A percentile compares a stretch with the other conserved stretches of the same genome.
phyloP scores from a whole-genome alignment of 2,888 invertebrate species.

The Pinctada fucata region DNA sequence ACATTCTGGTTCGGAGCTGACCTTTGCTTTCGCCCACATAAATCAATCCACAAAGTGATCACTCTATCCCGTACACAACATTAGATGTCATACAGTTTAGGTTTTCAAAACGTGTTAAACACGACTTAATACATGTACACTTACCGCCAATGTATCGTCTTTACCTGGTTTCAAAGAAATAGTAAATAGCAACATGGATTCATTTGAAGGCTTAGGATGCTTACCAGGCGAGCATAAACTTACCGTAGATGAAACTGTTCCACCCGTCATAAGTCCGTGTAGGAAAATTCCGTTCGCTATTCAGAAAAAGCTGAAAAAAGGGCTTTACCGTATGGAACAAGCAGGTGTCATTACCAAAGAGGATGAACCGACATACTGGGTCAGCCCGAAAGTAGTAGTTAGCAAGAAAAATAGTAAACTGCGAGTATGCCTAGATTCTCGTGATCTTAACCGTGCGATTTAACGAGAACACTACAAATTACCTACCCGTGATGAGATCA shows the following conservation, averaged over 20 bases:
- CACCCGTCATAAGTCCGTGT: not conserved
- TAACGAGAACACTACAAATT: constrained; percentile 34
- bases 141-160: too few relatives aligned
- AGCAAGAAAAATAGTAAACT: constrained; percentile 34
- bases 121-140: too few relatives aligned
- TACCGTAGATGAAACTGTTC: not conserved
- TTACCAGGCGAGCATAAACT: not conserved
- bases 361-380: constrained; percentile 48
- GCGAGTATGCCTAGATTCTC: constrained; percentile 38
- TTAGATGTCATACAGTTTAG: too few relatives aligned
- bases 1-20: too few relatives aligned
- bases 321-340: too few relatives aligned
- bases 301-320: not conserved
- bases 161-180: not conserved
- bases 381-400: constrained; percentile 45
- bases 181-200: not conserved
- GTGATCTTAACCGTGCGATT: constrained; percentile 43
- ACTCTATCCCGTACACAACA: too few relatives aligned
- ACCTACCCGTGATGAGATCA: constrained; percentile 43
- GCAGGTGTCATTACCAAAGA: constrained; percentile 43
- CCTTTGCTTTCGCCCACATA: too few relatives aligned
- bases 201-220: not conserved
- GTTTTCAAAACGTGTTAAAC: too few relatives aligned
- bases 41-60: too few relatives aligned
- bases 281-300: not conserved